phyloP scores from a whole-genome alignment of 2,888 invertebrate genomes.

The Drosophila pegasa region DNA sequence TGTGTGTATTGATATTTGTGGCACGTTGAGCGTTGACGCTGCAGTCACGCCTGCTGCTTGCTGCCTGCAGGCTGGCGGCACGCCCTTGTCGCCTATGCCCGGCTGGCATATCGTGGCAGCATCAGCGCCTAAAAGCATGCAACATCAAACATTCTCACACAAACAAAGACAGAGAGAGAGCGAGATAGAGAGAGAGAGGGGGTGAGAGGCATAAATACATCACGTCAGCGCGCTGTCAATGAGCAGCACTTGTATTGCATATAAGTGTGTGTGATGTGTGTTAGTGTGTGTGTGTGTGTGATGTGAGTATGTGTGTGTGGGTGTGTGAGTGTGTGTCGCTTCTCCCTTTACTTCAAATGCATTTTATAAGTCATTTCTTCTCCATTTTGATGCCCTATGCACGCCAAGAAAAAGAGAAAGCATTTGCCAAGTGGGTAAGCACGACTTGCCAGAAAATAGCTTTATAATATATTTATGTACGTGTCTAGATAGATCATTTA shows the following conservation, averaged over 20 bases:
- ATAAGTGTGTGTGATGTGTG: neutral
- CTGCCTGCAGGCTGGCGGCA: neutral
- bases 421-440: conserved; percentile 3
- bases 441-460: neutral
- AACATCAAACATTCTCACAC: conserved; percentile 44
- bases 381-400: conserved; percentile 36
- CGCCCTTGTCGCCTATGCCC: neutral
- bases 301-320: conserved; percentile 6
- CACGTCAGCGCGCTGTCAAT: conserved; percentile 76
- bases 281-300: neutral
- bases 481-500: neutral
- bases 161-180: neutral
- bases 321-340: conserved; percentile 5
- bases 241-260: conserved; percentile 67
- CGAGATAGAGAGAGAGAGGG: conserved; percentile 5
- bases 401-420: neutral
- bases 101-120: conserved; percentile 30
- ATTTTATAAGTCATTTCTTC: conserved; percentile 71
- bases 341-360: conserved; percentile 33
- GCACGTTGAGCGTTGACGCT: conserved; percentile 71
- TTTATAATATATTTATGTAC: neutral
- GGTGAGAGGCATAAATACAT: conserved; percentile 63
- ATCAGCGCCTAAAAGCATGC: conserved; percentile 71
- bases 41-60: conserved; percentile 42
- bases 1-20: conserved; percentile 72